Evolutionary conservation across 2,797 vertebrate species (phyloP), one percentile per base, ranked within the genome.

Genomic region (Leptoclinus maculatus): DNA sequence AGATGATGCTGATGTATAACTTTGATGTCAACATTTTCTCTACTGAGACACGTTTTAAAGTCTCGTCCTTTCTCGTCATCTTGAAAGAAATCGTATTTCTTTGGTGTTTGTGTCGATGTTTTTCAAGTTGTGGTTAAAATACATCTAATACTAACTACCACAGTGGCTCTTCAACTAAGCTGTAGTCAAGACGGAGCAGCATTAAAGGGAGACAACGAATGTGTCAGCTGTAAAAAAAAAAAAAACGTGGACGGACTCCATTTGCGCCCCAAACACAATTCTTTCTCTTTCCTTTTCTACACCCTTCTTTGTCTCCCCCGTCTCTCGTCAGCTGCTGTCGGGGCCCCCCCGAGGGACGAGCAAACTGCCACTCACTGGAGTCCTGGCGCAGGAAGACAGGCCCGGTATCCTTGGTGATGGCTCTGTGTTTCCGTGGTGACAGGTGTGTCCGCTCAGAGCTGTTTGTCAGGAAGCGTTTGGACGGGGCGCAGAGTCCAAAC

Each of bases 401-500:
- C 29, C 85, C 86, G 7, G 84, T 91, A 85, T 91, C 91, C 90
- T 82, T 88, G 87, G 88, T 89, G 91, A 92, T 66, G 84, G 87
- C 85, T 90, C 64, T 83, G 85, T 91, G 89, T 91, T 87, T 89
- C 84, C 53, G 72, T 83, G 88, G 91, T 93, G 93, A 94, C 93
- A 93, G 92, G 90, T 92, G 91, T 91, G 92, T 91, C 90, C 87
- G 83, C 90, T 93, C 80, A 41, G 82, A 92, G 84, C 78, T 92
- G 88, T 94, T 93, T 93, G 89, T 92, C 91, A 91, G 93, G 90
- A 92, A 91, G 88, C 84, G 87, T 89, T 92, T 86, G 76, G 77
- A 85, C 62, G 75, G 79, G 80, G 71, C 41, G 77, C 85, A 54
- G 86, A 85, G 89, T 88, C 88, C 80, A 83, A 83, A 88, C 27